Base-by-base conservation (phyloP, 2,797 vertebrate genomes). In the Diplodus puntazzo region DNA sequence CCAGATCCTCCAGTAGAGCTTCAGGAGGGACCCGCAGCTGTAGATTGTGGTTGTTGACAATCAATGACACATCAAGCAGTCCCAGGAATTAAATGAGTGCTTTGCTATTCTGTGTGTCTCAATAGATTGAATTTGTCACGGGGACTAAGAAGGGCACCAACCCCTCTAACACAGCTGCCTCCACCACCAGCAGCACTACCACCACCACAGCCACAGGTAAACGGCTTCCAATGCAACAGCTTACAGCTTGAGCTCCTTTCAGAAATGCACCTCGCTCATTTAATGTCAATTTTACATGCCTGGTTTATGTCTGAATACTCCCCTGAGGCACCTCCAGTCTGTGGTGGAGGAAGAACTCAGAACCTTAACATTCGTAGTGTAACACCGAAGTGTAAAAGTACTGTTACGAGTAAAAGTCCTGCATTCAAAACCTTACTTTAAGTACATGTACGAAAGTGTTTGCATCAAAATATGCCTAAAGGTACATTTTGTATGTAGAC, bases 111-210 rank as follows among this genome's bases (percentile, higher is more conserved):
- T 85, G 11, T 79, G n/a, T 79, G 46, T 80, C 75, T 66, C 16
- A 63, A 63, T 86, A 99, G 98, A 99, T 99, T 77, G 98, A 99
- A 87, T 99, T 99, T 93, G 98, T 99, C 84, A 99, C 98, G 0
- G 97, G 97, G 83, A 99, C 98, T 46, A 99, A 99, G 90, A 99
- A 99, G 66, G 98, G 98, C 5, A 96, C 96, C 69, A 97, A 89
- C 82, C 65, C 96, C 2, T 95, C 96, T 84, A 98, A 85, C 2
- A 93, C 97, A 3, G 74, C 97, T 0, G 95, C 97, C 39, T 90
- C 96, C 49, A 96, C 97, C 9, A 96, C 96, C 81, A 97, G 94
- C 82, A 96, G 93, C 88, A 88, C 13, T n/a, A 93, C 95, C 91
- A 96, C 96, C 88, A 95, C 96, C 39, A 96, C 97, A 0, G 95